These are phyloP conservation scores for Leptarthrus brevirostris DNA, from an alignment of 2,888 invertebrate genomes.

Conservation along the genomic window DNA sequence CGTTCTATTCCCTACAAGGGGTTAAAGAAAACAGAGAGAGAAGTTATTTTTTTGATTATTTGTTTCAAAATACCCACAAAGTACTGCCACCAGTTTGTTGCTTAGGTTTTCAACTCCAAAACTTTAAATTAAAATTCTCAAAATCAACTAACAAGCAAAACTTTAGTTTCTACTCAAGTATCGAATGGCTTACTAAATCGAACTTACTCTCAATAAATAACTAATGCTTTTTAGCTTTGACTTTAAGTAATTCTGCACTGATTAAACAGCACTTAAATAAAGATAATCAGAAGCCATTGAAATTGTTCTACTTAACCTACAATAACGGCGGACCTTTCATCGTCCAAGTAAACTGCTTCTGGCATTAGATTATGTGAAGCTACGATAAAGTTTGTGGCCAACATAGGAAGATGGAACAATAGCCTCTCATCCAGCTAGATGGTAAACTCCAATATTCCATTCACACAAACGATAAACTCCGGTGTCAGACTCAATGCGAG, in stretches of 20 bases:
- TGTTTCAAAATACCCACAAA: too few relatives aligned
- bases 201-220: too few relatives aligned
- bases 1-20: too few relatives aligned
- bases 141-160: too few relatives aligned
- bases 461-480: conserved; percentile 24
- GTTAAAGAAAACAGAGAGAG: too few relatives aligned
- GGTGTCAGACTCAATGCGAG: neutral
- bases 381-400: conserved; percentile 35
- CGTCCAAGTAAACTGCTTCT: neutral
- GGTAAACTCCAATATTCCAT: conserved; percentile 23
- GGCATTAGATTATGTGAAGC: conserved; percentile 18
- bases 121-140: too few relatives aligned
- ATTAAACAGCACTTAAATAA: conserved; percentile 23
- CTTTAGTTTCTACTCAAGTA: too few relatives aligned
- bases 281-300: conserved; percentile 15
- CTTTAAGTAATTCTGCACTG: conserved; percentile 7
- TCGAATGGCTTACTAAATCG: too few relatives aligned
- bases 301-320: conserved; percentile 8
- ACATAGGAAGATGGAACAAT: conserved; percentile 25
- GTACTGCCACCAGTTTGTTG: too few relatives aligned
- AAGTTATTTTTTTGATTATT: too few relatives aligned
- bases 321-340: neutral
- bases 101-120: too few relatives aligned
- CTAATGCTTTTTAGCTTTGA: too few relatives aligned
- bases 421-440: conserved; percentile 15